Evolutionary conservation across 2,888 invertebrate genomes (phyloP).

Genomic region (Crepidodera aurea): DNA sequence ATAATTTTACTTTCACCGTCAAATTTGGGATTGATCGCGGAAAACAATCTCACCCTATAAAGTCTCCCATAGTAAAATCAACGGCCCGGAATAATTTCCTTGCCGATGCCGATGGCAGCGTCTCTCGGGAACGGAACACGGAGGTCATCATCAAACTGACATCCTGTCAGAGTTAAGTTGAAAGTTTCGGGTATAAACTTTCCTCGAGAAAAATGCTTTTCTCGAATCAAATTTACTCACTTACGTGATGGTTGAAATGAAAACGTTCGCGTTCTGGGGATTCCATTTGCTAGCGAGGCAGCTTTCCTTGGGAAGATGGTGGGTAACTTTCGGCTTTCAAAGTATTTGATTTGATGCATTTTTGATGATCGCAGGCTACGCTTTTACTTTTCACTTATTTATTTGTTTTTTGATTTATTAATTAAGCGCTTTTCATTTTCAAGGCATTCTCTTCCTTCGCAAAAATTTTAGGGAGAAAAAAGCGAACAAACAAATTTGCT

Average conservation of each 20-base stretch:
- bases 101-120: conserved; percentile 27
- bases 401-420: conserved; percentile 11
- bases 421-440: conserved; percentile 7
- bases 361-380: conserved; percentile 6
- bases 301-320: background rate
- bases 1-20: no score
- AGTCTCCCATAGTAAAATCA: conserved; percentile 28
- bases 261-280: conserved; percentile 24
- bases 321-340: conserved; percentile 8
- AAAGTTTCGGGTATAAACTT: conserved; percentile 36
- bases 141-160: conserved; percentile 36
- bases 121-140: conserved; percentile 25
- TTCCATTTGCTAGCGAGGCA: conserved; percentile 6
- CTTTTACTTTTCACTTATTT: conserved; percentile 12
- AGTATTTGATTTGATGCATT: conserved; percentile 22
- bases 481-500: background rate
- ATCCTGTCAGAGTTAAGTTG: conserved; percentile 32
- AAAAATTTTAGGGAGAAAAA: background rate
- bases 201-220: conserved; percentile 31
- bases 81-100: conserved; percentile 37
- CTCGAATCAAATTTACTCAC: conserved; percentile 34
- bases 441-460: background rate
- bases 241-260: conserved; percentile 28
- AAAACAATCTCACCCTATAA: conserved; percentile 1
- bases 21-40: no score